A percentile compares a stretch with the other conserved stretches of the same genome.
These are phyloP conservation scores for Mormyrus hasselquistii DNA, from an alignment of 2,797 vertebrate genomes.

Conservation along the genomic window DNA sequence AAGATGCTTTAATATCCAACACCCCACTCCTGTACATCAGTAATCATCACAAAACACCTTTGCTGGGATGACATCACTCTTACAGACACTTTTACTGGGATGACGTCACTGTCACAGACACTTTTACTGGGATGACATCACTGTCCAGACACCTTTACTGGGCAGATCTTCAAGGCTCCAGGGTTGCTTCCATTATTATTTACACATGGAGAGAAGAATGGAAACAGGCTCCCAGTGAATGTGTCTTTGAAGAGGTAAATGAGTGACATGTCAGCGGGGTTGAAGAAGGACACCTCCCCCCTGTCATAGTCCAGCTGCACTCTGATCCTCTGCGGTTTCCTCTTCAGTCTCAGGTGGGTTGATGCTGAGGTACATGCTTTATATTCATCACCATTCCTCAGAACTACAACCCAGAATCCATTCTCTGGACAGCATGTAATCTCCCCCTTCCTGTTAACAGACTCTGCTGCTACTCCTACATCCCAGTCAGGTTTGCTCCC, in stretches of 20 bases:
- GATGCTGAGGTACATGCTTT: constrained; percentile 38
- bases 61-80: too few species aligned
- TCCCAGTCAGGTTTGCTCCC: constrained; percentile 49
- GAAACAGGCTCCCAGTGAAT: too few species aligned
- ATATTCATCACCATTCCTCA: constrained; percentile 32
- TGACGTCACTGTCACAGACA: too few species aligned
- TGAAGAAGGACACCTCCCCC: constrained; percentile 45
- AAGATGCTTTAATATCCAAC: not conserved
- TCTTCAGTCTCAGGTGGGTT: constrained; percentile 34
- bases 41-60: not conserved
- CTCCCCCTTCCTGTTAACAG: constrained; percentile 45
- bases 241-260: too few species aligned
- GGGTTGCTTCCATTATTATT: too few species aligned
- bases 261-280: too few species aligned
- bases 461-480: constrained; percentile 49
- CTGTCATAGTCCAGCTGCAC: constrained; percentile 42
- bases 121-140: not conserved
- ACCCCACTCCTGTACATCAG: not conserved
- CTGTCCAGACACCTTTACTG: too few species aligned
- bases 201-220: too few species aligned
- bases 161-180: too few species aligned
- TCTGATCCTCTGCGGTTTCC: constrained; percentile 32
- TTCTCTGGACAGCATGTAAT: constrained; percentile 32
- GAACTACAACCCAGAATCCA: constrained; percentile 48
- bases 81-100: too few species aligned